Evolutionary conservation across 2,797 vertebrate genomes (phyloP).

Genomic region (Spatula clypeata): DNA sequence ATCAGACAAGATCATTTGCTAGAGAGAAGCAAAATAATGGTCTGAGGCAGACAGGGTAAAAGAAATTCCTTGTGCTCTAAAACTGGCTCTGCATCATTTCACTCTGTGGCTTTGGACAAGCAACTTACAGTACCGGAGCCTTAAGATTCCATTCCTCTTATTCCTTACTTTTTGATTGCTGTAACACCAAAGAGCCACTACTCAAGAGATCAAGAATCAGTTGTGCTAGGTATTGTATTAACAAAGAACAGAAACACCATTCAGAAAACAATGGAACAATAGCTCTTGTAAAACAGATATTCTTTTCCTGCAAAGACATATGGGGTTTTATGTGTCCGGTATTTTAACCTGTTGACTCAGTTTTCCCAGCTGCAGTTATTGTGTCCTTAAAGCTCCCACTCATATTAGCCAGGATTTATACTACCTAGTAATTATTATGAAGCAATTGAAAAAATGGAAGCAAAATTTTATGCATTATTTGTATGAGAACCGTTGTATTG

Average conservation of each 20-base stretch:
- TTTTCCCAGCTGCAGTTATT: neutral
- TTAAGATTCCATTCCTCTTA: neutral
- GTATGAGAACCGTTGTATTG: neutral
- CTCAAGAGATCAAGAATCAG: neutral
- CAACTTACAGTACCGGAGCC: neutral
- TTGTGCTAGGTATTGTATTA: neutral
- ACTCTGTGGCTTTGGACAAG: neutral
- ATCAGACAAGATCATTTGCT: neutral
- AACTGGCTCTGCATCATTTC: neutral
- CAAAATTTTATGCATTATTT: neutral
- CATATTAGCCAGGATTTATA: neutral
- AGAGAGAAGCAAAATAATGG: conserved; percentile 28
- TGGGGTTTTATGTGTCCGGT: neutral
- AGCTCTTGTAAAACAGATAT: neutral
- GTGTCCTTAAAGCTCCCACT: neutral
- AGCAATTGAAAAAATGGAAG: neutral
- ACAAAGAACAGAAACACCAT: neutral
- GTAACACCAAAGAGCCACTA: neutral
- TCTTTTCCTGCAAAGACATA: neutral
- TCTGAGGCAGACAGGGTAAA: neutral
- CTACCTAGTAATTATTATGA: neutral
- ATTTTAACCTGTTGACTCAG: neutral
- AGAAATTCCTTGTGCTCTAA: neutral
- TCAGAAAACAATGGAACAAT: neutral
- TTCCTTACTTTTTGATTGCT: neutral